Base-by-base conservation (phyloP, 2,113 vertebrate genomes). In the Cheirogaleus medius region DNA sequence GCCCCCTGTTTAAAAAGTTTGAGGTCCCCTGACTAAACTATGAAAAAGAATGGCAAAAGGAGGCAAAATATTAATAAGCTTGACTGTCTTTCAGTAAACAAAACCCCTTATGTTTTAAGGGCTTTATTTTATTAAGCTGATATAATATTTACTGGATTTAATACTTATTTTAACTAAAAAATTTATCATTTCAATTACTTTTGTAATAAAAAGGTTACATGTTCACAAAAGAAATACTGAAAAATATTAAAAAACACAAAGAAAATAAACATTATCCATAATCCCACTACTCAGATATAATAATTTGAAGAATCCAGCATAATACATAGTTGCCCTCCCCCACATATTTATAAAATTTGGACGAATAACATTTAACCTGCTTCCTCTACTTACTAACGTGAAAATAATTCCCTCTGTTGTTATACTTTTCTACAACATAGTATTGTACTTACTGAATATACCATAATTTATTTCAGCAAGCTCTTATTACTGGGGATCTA, bases 161-260 rank as follows among this genome's bases (percentile, higher is more conserved):
- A 60, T n/a, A 93, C 7, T 83, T 83, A 78, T 25, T 90, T 90
- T 77, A 97, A 74, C 17, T 44, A 91, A 88, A 94, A 47, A 52
- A 42, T 63, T 64, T 88, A n/a, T 64, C 87, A 54, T 13, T 80
- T 42, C 68, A 69, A 20, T 86, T 85, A 25, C 6, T 87, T 64
- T 82, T 39, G 15, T 39, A 66, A 82, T 63, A 49, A 73, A 86
- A 73, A 86, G 74, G 42, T 90, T 66, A 10, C 13, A 77, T 73
- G 47, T 52, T 89, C n/a, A 76, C 52, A 74, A 94, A 77, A 87
- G 1, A 90, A 89, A 52, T 87, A 83, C 25, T 39, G 63, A n/a
- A 54, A 95, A 95, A 56, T 52, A 95, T 32, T 77, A 68, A 54
- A 64, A 88, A 86, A 84, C 71, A 64, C 47, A 83, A 78, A 82